Base-by-base conservation (phyloP, 1,140 invertebrate genomes). In the Pogonomyrmex barbatus region DNA sequence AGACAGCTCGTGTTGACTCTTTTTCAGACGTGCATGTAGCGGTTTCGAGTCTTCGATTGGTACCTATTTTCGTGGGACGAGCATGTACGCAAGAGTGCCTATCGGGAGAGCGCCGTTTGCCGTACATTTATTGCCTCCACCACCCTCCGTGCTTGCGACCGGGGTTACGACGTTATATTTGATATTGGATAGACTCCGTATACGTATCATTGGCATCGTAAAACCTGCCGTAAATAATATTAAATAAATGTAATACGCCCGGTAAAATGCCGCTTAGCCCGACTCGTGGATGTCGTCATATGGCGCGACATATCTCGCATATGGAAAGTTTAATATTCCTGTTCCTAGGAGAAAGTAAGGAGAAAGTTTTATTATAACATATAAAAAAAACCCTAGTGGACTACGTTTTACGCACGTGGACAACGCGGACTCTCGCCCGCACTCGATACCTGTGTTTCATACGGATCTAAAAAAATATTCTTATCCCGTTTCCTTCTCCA, bases 181-280 rank as follows among this genome's bases (percentile, higher is more conserved):
- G 94, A 95, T 95, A 95, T 95, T 95, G 94, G 94, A 94, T 94
- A 94, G 92, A 95, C 92, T 92, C 85, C 89, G 91, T 94, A 94
- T 95, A 94, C 91, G 93, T 95, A 94, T 94, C 94, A 94, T 94
- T 94, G 92, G 86, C 85, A 82, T 94, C 94, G 92, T 95, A 95
- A 95, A 95, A 93, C 89, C 90, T 91, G 91, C 90, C 93, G 91
- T 95, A 95, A 94, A 95, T 95, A 95, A 95, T 94, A 94, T 94
- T 94, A 94, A 95, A 95, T 94, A 94, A 95, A 94, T 94, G 92
- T 94, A 95, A 94, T 94, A 94, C 91, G 89, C 71, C 77, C 87
- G 87, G 91, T 93, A 94, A 94, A 94, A 91, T 91, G 92, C 87
- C 93, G 91, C 92, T 94, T 94, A 93, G 87, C 86, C 77, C 54